Evolutionary conservation across 2,797 vertebrate species (phyloP), one percentile per base, ranked within the genome.

Genomic region (Melanotaenia nigrans): DNA sequence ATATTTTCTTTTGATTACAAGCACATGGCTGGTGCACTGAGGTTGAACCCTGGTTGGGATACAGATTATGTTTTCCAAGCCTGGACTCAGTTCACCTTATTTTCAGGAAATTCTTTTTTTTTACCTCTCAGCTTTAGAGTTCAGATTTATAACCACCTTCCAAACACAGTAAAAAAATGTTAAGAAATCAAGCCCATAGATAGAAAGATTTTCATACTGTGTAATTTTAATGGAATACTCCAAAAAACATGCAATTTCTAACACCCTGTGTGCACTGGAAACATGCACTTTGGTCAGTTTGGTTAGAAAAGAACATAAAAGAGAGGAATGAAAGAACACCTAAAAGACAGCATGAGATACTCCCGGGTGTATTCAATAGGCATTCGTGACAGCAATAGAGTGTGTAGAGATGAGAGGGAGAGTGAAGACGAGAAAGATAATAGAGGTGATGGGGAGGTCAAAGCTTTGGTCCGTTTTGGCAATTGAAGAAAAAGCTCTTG

Each of bases 361-460:
- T 81, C 71, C 78, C n/a, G 68, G 75, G 61, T 88, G 78, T 74
- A 59, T 90, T 88, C 87, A 81, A 65, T 79, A 80, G 81, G 80
- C 82, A 66, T 88, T 79, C 14, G 33, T 88, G 86, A 85, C 86
- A 74, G 81, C 54, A 81, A 88, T 83, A 77, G 82, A 79, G 82
- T 12, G 62, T 63, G 57, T 82, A 89, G 84, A 90, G 89, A 92
- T 91, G 87, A 90, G 86, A 85, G 60, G 66, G 79, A 75, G 84
- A 84, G 73, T 28, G 75, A 47, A 85, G 85, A 89, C 81, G 59
- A 73, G 85, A 32, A 78, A 90, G 90, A 91, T 92, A 92, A 92
- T 92, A 79, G 92, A 93, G 91, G 91, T 93, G 88, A 90, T 84
- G 51, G 77, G 61, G 74, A 89, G 92, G 92, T 91, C 91, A 87